Conservation (phyloP, 2,888 invertebrate genomes). For the Dilophus febrilis region DNA sequence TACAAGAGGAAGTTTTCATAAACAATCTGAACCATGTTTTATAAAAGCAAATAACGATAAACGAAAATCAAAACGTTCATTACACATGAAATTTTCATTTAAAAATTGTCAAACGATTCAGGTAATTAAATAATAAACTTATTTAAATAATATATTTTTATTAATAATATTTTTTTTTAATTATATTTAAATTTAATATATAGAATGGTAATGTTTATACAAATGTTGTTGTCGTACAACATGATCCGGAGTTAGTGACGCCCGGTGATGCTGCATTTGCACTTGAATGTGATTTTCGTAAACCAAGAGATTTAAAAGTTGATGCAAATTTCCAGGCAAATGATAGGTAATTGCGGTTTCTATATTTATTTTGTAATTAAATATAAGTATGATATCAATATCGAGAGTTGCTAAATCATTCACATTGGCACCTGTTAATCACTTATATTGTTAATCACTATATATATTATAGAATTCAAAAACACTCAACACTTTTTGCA, state of each 20-base stretch:
- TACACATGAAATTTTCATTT: slow-evolving; percentile 37
- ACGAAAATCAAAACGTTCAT: slow-evolving; percentile 27
- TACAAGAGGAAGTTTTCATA: slow-evolving; percentile 41
- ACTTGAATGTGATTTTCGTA: slow-evolving; percentile 43
- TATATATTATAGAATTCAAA: too few relatives aligned
- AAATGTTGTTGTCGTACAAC: slow-evolving; percentile 44
- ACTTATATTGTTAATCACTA: too few relatives aligned
- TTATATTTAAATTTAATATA: neutral
- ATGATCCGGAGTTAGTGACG: slow-evolving; percentile 45
- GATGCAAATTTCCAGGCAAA: slow-evolving; percentile 33
- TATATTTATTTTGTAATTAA: too few relatives aligned
- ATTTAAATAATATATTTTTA: neutral
- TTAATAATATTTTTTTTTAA: neutral
- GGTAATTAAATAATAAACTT: slow-evolving; percentile 17
- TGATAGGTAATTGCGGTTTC: slow-evolving; percentile 23
- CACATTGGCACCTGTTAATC: too few relatives aligned
- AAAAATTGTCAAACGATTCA: slow-evolving; percentile 38
- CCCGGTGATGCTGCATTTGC: slow-evolving; percentile 48
- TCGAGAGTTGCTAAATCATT: too few relatives aligned
- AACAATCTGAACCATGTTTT: slow-evolving; percentile 38
- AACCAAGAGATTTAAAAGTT: slow-evolving; percentile 35
- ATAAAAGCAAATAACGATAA: slow-evolving; percentile 33
- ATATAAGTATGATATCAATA: too few relatives aligned
- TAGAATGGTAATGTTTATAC: slow-evolving; percentile 37
- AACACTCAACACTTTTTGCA: too few relatives aligned